Evolutionary conservation across 2,888 invertebrate species (phyloP).

Genomic region (Lithophane ornitopus): DNA sequence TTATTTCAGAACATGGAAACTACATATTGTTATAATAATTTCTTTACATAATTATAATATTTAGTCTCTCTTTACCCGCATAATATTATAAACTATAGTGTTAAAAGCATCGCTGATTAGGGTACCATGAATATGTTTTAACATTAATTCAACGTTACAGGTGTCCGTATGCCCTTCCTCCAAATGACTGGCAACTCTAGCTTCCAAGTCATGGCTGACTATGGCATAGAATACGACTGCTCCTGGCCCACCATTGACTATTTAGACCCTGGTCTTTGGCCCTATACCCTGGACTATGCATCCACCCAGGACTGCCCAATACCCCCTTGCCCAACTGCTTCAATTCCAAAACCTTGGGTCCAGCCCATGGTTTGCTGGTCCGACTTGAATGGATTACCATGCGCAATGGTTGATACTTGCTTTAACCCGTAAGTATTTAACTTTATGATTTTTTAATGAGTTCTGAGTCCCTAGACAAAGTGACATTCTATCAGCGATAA

Average conservation of each 20-base stretch:
- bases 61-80: neutral
- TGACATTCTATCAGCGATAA: too few relatives aligned
- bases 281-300: conserved; percentile 92
- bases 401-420: conserved; percentile 91
- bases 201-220: conserved; percentile 89
- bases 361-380: conserved; percentile 91
- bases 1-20: too few relatives aligned
- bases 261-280: conserved; percentile 90
- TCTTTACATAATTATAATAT: too few relatives aligned
- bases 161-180: conserved; percentile 90
- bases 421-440: conserved; percentile 80
- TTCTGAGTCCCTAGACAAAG: too few relatives aligned
- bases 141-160: conserved; percentile 69
- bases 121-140: neutral
- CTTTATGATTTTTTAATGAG: neutral
- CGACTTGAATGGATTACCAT: conserved; percentile 85
- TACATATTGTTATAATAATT: too few relatives aligned
- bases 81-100: neutral
- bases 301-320: conserved; percentile 90
- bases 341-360: conserved; percentile 92
- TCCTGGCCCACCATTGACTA: conserved; percentile 90
- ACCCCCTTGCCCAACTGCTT: conserved; percentile 90
- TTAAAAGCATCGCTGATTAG: too few relatives aligned
- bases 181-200: conserved; percentile 90
- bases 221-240: conserved; percentile 91